Evolutionary conservation across 2,113 vertebrate genomes (phyloP), one percentile per base, ranked within the genome.

Genomic region (Excalfactoria chinensis): DNA sequence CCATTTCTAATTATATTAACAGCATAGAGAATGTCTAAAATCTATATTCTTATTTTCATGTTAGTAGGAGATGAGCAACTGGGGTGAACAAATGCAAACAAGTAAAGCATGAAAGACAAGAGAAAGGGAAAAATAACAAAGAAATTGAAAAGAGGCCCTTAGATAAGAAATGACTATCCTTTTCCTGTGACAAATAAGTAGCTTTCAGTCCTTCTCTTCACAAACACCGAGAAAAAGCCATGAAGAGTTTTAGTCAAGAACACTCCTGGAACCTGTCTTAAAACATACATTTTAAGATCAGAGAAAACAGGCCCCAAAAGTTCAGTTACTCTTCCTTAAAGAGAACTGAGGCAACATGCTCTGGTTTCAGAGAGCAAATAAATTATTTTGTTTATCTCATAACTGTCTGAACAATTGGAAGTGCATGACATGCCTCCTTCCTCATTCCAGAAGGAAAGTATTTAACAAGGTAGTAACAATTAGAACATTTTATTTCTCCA

Each of bases 121-220:
- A 21, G 53, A 21, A 20, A 6, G 6, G 5, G 6, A 5, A 48
- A 88, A 56, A 13, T 4, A 18, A 35, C 49, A 3, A 22, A 55
- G 15, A 49, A 78, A 9, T 2, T 22, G 3, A 84, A 48, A 13
- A 3, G 9, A 6, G 1, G 2, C 11, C n/a, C 21, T 46, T 17
- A 71, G 46, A 81, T 28, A 75, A 77, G 9, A 7, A 34, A 60
- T 13, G 15, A 84, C 1, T 12, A 46, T 49, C 19, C 14, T 71
- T 67, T 34, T 28, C 68, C 23, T 40, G 86, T 46, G n/a, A 60
- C 6, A 60, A 81, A 40, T 7, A 48, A 43, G 34, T 0, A 72
- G 6, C 30, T 63, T 74, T 44, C 22, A 15, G 46, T 69, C 32
- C 9, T 51, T 70, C 30, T 71, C 12, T 34, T 55, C 67, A 71